Evolutionary conservation across 1,140 invertebrate genomes (phyloP).

Genomic region (Bombus breviceps): DNA sequence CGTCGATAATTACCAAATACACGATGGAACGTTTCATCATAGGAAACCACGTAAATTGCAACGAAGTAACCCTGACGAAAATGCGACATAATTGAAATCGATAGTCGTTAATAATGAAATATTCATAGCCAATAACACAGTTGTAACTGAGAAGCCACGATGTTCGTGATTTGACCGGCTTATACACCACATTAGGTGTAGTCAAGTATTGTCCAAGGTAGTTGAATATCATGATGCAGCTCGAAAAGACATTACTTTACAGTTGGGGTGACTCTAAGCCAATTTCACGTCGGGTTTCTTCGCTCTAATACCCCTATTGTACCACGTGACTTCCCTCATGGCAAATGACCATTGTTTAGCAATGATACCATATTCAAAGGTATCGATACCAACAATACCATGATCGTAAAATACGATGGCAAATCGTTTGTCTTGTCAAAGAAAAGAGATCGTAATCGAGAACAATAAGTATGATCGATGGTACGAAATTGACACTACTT

Average conservation of each 20-base stretch:
- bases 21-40: not conserved
- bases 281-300: slow-evolving; percentile 72
- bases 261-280: slow-evolving; percentile 64
- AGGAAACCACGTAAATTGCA: too few relatives aligned
- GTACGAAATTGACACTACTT: slow-evolving; percentile 45
- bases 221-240: slow-evolving; percentile 24
- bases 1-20: not conserved
- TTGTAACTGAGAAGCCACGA: slow-evolving; percentile 30
- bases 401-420: slow-evolving; percentile 29
- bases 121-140: slow-evolving; percentile 16
- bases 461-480: not conserved
- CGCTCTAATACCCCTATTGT: slow-evolving; percentile 67
- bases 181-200: slow-evolving; percentile 24
- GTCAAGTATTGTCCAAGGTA: slow-evolving; percentile 55
- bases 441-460: slow-evolving; percentile 6
- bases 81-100: not conserved
- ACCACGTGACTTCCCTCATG: slow-evolving; percentile 56
- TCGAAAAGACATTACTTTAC: slow-evolving; percentile 47
- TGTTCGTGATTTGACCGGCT: slow-evolving; percentile 49
- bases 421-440: slow-evolving; percentile 15
- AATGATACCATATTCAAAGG: slow-evolving; percentile 51
- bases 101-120: slow-evolving; percentile 26
- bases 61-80: not conserved
- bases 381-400: slow-evolving; percentile 49
- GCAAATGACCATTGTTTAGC: slow-evolving; percentile 51